phyloP scores from a whole-genome alignment of 2,888 invertebrate species.

The Hypomecis punctinalis region DNA sequence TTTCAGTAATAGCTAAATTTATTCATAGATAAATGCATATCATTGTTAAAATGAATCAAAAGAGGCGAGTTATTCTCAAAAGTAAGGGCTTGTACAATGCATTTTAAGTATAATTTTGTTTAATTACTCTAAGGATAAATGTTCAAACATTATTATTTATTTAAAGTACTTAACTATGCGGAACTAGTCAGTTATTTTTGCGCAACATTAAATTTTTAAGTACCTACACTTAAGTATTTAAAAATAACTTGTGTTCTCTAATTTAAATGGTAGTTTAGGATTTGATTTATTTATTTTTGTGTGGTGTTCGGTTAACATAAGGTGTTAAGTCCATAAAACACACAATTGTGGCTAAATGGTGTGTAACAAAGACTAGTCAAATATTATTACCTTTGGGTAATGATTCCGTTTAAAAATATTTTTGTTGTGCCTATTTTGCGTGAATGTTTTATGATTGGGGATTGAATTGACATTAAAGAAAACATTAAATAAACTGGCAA shows the following conservation, averaged over 20 bases:
- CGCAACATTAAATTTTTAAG: constrained; percentile 82
- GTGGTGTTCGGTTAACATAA: constrained; percentile 82
- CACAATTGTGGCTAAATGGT: constrained; percentile 67
- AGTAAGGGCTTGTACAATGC: constrained; percentile 74
- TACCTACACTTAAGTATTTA: constrained; percentile 75
- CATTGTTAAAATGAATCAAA: constrained; percentile 66
- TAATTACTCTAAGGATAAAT: constrained; percentile 80
- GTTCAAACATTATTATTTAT: constrained; percentile 82
- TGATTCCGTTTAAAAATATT: constrained; percentile 54
- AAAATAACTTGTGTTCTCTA: constrained; percentile 81
- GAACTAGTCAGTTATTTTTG: constrained; percentile 86
- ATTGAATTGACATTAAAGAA: not conserved
- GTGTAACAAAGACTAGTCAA: constrained; percentile 81
- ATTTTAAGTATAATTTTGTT: constrained; percentile 74
- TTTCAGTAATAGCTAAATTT: constrained; percentile 77
- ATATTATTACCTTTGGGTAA: constrained; percentile 65
- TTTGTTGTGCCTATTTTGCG: constrained; percentile 58
- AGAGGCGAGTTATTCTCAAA: constrained; percentile 66
- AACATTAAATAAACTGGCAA: not conserved
- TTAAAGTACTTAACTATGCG: constrained; percentile 85
- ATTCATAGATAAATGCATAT: constrained; percentile 82
- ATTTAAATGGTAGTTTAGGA: constrained; percentile 80
- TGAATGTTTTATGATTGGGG: constrained; percentile 45
- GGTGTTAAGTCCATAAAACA: constrained; percentile 67
- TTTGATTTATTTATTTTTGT: constrained; percentile 82